Conservation (phyloP, 1,140 invertebrate genomes). For the Brachystomella parvula region DNA sequence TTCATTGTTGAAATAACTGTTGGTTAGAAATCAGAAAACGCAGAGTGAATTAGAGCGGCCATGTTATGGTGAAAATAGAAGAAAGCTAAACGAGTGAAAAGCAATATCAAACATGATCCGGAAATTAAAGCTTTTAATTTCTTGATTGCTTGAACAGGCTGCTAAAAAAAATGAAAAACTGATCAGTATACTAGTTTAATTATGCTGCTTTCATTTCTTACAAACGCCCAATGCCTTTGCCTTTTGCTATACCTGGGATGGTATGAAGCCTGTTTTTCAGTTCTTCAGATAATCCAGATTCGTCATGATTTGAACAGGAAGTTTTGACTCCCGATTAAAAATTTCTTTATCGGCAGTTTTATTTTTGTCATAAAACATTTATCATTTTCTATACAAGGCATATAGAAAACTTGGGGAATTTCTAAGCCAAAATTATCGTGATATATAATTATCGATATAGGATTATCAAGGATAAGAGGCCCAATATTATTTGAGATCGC, state of each 20-base stretch:
- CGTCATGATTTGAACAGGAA: neutral
- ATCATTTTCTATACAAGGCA: neutral
- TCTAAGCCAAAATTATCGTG: neutral
- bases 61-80: no score
- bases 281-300: neutral
- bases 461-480: neutral
- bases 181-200: no score
- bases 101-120: no score
- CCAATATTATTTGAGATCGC: neutral
- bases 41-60: no score
- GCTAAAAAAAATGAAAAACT: no score
- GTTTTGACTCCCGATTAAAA: neutral
- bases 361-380: neutral
- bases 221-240: neutral
- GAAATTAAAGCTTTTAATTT: no score
- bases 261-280: neutral
- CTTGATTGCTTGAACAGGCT: no score
- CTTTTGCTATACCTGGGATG: neutral
- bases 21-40: no score
- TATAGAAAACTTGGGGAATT: neutral
- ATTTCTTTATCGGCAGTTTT: neutral
- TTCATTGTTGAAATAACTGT: no score
- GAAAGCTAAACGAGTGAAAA: no score
- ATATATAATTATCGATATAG: neutral
- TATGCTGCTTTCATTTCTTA: neutral